A percentile compares a stretch with the other conserved stretches of the same genome.
Evolutionary conservation across 2,888 invertebrate genomes (phyloP).

Genomic region (Neoitamus cyanurus): DNA sequence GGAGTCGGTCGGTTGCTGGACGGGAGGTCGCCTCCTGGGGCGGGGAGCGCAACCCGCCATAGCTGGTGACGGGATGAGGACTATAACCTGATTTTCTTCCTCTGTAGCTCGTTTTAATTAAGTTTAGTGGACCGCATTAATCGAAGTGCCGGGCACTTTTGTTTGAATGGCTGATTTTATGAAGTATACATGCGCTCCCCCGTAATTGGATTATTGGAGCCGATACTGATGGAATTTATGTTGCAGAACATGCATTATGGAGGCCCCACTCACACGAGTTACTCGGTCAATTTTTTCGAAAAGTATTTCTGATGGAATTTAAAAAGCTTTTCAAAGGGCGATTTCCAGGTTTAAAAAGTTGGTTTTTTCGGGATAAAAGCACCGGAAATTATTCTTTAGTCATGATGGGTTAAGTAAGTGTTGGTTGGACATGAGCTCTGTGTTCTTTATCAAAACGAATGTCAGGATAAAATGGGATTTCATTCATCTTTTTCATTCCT

Average conservation of each 20-base stretch:
- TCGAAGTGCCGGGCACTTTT: conserved; percentile 41
- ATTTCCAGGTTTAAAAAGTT: not conserved
- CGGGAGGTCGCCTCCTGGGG: not conserved
- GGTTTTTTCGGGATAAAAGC: not conserved
- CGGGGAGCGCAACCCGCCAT: too few relatives aligned
- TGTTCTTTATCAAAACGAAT: too few relatives aligned
- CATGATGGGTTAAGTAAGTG: not conserved
- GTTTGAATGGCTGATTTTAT: conserved; percentile 29
- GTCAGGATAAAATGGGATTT: too few relatives aligned
- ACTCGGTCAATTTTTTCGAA: not conserved
- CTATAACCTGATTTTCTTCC: conserved; percentile 27
- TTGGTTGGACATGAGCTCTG: not conserved
- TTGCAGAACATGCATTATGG: not conserved
- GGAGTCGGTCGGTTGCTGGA: not conserved
- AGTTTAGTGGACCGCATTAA: conserved; percentile 42
- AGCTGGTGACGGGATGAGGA: not conserved
- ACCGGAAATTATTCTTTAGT: not conserved
- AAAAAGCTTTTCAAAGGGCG: not conserved
- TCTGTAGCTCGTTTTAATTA: conserved; percentile 24
- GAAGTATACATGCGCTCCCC: conserved; percentile 24
- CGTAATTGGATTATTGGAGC: conserved; percentile 38
- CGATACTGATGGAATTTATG: conserved; percentile 16
- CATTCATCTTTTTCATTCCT: too few relatives aligned
- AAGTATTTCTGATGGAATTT: not conserved
- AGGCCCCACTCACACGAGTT: not conserved